These are phyloP conservation scores for Chironomus tentans DNA, from an alignment of 2,888 invertebrate genomes.

Conservation along the genomic window DNA sequence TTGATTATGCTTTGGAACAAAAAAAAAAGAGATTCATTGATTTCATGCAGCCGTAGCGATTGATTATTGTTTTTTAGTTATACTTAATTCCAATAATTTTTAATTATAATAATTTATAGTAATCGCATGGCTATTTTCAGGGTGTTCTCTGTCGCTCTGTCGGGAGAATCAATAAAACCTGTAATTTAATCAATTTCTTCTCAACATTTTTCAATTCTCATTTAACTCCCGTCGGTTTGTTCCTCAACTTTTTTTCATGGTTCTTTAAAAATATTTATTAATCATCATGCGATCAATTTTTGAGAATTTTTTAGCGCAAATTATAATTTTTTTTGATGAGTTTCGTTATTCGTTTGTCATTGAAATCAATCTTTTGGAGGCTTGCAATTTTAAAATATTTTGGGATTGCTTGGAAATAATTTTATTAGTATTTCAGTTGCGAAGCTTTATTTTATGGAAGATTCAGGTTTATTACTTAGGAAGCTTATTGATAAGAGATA, in stretches of 20 bases:
- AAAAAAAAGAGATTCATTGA: conserved; percentile 5
- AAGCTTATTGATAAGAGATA: no score
- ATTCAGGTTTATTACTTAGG: no score
- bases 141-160: not conserved
- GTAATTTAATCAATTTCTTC: conserved; percentile 18
- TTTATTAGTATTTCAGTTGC: no score
- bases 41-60: conserved; percentile 16
- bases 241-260: not conserved
- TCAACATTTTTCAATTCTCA: not conserved
- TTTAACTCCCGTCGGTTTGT: not conserved
- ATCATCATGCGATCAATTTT: not conserved
- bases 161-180: conserved; percentile 21
- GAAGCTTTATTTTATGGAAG: no score
- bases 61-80: conserved; percentile 12
- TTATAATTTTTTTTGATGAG: no score
- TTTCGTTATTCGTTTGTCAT: no score
- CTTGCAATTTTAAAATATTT: no score
- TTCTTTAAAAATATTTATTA: not conserved
- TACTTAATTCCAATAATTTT: conserved; percentile 21
- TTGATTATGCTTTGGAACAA: conserved; percentile 18
- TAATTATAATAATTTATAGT: conserved; percentile 23
- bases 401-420: no score
- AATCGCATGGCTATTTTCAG: conserved; percentile 9
- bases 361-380: no score
- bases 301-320: not conserved